Evolutionary conservation across 1,140 invertebrate genomes (phyloP).

Genomic region (Fopius arisanus): DNA sequence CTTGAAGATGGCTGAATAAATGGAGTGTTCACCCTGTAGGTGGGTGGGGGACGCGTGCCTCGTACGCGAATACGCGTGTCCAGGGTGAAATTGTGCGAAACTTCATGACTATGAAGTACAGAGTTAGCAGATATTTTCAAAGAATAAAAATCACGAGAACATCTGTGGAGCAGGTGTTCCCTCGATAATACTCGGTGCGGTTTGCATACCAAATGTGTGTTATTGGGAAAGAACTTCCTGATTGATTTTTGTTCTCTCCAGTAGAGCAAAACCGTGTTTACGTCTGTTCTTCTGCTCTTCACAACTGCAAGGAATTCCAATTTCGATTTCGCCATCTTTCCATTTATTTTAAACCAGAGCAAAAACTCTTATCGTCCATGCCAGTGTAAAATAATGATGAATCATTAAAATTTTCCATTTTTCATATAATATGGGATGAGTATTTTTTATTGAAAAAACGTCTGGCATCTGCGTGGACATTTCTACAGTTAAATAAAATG

Average conservation of each 20-base stretch:
- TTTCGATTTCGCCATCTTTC: no score
- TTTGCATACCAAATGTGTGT: not conserved
- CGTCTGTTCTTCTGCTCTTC: not conserved
- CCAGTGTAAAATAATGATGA: no score
- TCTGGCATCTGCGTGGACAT: not conserved
- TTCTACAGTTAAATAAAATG: not conserved
- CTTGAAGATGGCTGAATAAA: no score
- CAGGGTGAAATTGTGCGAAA: not conserved
- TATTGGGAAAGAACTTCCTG: not conserved
- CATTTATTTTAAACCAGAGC: no score
- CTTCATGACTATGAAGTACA: not conserved
- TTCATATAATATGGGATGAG: no score
- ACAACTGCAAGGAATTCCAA: not conserved
- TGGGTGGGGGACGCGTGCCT: not conserved
- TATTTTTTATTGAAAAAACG: no score
- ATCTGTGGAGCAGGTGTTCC: not conserved
- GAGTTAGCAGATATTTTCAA: not conserved
- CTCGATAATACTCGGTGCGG: not conserved
- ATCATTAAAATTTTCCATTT: no score
- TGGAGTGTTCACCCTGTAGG: no score
- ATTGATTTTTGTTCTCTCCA: not conserved
- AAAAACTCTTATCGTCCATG: no score
- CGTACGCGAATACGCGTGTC: slow-evolving; percentile 8
- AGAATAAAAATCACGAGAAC: no score
- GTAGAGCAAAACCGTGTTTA: not conserved